phyloP scores from a whole-genome alignment of 2,888 invertebrate genomes.

The Drosophila picticornis region DNA sequence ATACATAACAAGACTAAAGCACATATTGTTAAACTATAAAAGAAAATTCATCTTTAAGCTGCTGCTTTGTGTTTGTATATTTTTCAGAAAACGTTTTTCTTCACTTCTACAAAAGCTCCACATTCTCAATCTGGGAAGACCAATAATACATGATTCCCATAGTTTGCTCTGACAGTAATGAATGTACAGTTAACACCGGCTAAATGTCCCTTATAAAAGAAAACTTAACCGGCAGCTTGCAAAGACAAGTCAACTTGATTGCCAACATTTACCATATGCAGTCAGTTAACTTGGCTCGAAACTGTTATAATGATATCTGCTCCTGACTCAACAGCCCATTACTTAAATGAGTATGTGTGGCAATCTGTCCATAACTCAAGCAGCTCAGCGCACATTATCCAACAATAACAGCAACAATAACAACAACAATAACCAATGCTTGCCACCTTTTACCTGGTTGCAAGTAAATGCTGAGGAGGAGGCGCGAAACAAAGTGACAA shows the following conservation, averaged over 20 bases:
- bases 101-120: background rate
- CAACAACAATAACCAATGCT: slow-evolving; percentile 34
- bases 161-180: background rate
- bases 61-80: background rate
- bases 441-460: slow-evolving; percentile 68
- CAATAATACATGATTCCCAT: slow-evolving; percentile 2
- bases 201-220: background rate
- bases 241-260: slow-evolving; percentile 20
- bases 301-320: slow-evolving; percentile 36
- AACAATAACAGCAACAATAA: slow-evolving; percentile 42
- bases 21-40: background rate
- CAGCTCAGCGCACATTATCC: slow-evolving; percentile 58
- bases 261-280: slow-evolving; percentile 41
- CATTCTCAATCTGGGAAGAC: background rate
- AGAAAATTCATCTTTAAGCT: background rate
- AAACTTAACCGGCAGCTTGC: slow-evolving; percentile 2
- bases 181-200: slow-evolving; percentile 1
- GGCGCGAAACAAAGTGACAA: slow-evolving; percentile 63
- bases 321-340: slow-evolving; percentile 40
- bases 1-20: background rate
- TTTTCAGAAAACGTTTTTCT: background rate
- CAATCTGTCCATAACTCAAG: slow-evolving; percentile 74
- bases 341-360: slow-evolving; percentile 53
- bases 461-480: slow-evolving; percentile 51
- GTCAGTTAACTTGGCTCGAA: slow-evolving; percentile 24